A percentile compares a stretch with the other conserved stretches of the same genome.
Evolutionary conservation across 2,888 invertebrate genomes (phyloP).

Genomic region (Pycnomerus fuliginosus): DNA sequence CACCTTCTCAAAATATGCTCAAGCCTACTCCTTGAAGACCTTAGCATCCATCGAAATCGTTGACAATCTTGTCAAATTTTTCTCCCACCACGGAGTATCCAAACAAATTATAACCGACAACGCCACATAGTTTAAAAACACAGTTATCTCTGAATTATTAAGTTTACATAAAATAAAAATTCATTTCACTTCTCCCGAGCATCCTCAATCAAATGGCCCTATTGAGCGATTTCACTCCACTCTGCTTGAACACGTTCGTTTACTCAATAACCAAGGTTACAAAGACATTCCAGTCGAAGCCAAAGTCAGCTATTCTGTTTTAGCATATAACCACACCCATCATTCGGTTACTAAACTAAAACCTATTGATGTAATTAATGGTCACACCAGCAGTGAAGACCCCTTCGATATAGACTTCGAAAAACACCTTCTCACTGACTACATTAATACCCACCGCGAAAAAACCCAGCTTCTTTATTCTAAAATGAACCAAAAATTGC

Average conservation of each 20-base stretch:
- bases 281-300: constrained; percentile 5
- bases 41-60: constrained; percentile 5
- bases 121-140: constrained; percentile 15
- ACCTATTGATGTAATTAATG: constrained; percentile 13
- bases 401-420: constrained; percentile 14
- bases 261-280: constrained; percentile 1
- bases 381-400: constrained; percentile 7
- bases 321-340: constrained; percentile 15
- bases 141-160: constrained; percentile 11
- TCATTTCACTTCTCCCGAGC: constrained; percentile 12
- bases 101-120: constrained; percentile 14
- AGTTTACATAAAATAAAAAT: constrained; percentile 18
- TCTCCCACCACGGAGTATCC: constrained; percentile 10
- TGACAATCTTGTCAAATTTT: constrained; percentile 9
- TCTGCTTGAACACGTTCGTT: constrained; percentile 10
- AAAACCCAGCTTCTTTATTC: neutral
- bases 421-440: constrained; percentile 5
- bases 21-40: constrained; percentile 3
- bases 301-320: constrained; percentile 8
- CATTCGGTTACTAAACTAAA: constrained; percentile 14
- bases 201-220: constrained; percentile 17
- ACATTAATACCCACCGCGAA: neutral
- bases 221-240: constrained; percentile 18
- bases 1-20: constrained; percentile 10
- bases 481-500: neutral